Conservation (phyloP, 2,797 vertebrate species). For the Scomberomorus guttatus region DNA sequence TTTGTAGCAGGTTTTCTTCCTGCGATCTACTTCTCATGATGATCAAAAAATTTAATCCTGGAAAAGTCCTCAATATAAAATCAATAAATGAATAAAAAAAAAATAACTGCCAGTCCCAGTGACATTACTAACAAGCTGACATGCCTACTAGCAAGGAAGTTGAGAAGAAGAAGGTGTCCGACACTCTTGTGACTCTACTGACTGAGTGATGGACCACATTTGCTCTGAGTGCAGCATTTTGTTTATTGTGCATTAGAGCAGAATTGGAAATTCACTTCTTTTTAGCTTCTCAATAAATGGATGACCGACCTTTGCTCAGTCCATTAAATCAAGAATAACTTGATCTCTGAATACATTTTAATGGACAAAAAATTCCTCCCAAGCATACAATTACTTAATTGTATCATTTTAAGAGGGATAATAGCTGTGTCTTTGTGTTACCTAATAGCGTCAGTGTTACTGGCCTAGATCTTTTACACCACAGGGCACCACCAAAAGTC, state of each 20-base stretch:
- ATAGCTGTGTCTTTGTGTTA: slow-evolving; percentile 40
- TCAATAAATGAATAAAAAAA: slow-evolving; percentile 1
- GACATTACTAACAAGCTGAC: slow-evolving; percentile 17
- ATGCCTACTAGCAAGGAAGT: slow-evolving; percentile 9
- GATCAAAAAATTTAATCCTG: neutral
- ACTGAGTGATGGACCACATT: slow-evolving; percentile 20
- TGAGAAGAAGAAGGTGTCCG: neutral
- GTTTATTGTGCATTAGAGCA: slow-evolving; percentile 29
- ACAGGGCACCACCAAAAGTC: slow-evolving; percentile 43
- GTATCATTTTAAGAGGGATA: slow-evolving; percentile 31
- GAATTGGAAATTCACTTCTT: neutral
- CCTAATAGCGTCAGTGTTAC: slow-evolving; percentile 46
- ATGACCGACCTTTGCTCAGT: slow-evolving; percentile 31
- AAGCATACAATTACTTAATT: slow-evolving; percentile 49
- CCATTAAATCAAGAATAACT: slow-evolving; percentile 30
- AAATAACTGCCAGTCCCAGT: neutral
- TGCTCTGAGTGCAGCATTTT: slow-evolving; percentile 23
- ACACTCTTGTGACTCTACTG: neutral
- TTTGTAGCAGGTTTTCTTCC: neutral
- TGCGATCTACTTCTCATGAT: neutral
- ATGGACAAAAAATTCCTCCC: slow-evolving; percentile 27
- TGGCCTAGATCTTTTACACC: slow-evolving; percentile 60
- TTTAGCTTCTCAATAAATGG: slow-evolving; percentile 27
- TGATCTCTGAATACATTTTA: slow-evolving; percentile 47
- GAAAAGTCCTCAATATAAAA: neutral